A percentile compares a stretch with the other conserved stretches of the same genome.
Conservation (phyloP, 35 echinoderm and acorn worm genomes). For the Heliocidaris erythrogramma region DNA sequence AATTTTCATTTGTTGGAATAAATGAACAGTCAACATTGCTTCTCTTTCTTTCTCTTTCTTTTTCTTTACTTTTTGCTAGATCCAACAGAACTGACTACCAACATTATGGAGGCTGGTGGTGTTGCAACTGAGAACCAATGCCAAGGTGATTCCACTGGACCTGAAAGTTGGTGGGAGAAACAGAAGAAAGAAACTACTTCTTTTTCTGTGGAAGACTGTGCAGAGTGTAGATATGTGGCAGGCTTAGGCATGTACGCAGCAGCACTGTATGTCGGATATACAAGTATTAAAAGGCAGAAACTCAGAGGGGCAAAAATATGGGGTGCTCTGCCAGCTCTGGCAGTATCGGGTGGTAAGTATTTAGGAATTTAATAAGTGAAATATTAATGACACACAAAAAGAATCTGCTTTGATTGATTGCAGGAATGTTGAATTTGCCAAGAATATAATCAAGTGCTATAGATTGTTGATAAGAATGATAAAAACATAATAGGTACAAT, state of each 20-base stretch:
- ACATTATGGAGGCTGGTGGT: background rate
- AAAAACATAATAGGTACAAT: too few relatives aligned
- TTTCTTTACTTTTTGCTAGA: background rate
- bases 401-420: background rate
- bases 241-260: background rate
- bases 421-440: background rate
- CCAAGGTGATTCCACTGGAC: background rate
- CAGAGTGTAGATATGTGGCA: constrained; percentile 21
- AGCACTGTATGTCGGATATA: constrained; percentile 26
- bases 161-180: background rate
- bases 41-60: too few relatives aligned
- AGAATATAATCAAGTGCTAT: too few relatives aligned
- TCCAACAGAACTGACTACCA: background rate
- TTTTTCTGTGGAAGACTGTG: background rate
- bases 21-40: too few relatives aligned
- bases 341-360: background rate
- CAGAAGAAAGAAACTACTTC: background rate
- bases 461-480: too few relatives aligned
- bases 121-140: background rate
- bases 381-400: background rate
- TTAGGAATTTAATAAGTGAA: background rate
- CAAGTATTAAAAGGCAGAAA: background rate
- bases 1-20: too few relatives aligned
- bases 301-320: background rate
- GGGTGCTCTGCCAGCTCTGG: background rate